Base-by-base conservation (phyloP, 2,888 invertebrate species). In the Patella ulyssiponensis region DNA sequence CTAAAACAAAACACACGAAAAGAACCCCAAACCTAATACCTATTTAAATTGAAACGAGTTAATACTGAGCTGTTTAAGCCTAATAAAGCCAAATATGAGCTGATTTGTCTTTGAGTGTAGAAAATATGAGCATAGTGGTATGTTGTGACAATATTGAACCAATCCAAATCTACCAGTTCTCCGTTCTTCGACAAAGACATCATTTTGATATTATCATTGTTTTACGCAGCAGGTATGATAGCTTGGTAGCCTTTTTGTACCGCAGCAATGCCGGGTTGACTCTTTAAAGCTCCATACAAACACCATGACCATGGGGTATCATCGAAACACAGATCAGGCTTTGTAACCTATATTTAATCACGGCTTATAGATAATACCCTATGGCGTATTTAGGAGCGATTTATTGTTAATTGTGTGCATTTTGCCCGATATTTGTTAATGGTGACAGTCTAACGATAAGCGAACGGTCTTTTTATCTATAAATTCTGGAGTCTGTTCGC, bases 361-460 rank as follows among this genome's bases (percentile, higher is more conserved):
- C 15, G 69, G 20, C 44, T 75, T 75, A 75, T 70, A 52, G 52
- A 70, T 75, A 75, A 75, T 70, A n/a, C 75, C 27, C 70, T 52
- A 44, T 69, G 54, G 69, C 75, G 52, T 51, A 51, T 20, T 70
- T 70, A 53, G 54, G 69, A 20, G 54, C 75, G 54, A 75, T 75
- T 75, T 75, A 75, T 75, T 70, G 75, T 75, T 75, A 75, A 75
- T 75, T 75, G 75, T 75, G 54, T 54, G n/a, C 75, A 75, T 70
- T 75, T 70, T 52, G 70, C 54, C 33, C 23, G 64, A 64, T 20
- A 64, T 64, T 11, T 12, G 64, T 44, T 44, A 44, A 44, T 44
- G 44, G 44, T 44, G 44, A 44, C 44, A 44, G 44, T 44, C 44
- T 44, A 44, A 5, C 44, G 44, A 44, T 44, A 44, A 44, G 44